phyloP scores from a whole-genome alignment of 2,888 invertebrate genomes.

The Thelaira solivaga region DNA sequence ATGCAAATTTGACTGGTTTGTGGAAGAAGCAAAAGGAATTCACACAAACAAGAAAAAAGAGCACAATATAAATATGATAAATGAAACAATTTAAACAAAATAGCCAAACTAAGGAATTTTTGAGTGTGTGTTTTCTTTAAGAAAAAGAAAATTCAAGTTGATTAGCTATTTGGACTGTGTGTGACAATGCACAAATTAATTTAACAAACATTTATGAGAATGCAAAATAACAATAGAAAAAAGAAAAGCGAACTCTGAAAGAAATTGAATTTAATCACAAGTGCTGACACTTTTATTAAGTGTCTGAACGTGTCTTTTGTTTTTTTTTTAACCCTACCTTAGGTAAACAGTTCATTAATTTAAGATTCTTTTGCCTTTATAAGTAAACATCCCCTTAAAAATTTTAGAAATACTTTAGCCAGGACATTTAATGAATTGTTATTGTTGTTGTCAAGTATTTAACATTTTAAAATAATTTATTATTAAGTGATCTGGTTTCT shows the following conservation, averaged over 20 bases:
- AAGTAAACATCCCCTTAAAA: slow-evolving; percentile 20
- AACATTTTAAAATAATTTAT: slow-evolving; percentile 73
- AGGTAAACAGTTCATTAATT: slow-evolving; percentile 55
- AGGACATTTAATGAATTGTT: slow-evolving; percentile 47
- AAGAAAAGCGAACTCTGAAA: too few relatives aligned
- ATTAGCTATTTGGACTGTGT: slow-evolving; percentile 15
- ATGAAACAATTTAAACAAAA: slow-evolving; percentile 50
- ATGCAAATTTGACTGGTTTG: slow-evolving; percentile 61
- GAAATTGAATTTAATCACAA: slow-evolving; percentile 19
- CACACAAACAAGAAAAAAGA: not conserved
- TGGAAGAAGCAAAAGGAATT: not conserved
- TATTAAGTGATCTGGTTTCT: slow-evolving; percentile 64
- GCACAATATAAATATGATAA: slow-evolving; percentile 58
- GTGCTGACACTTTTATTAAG: slow-evolving; percentile 59
- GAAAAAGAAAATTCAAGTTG: not conserved
- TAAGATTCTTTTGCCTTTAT: slow-evolving; percentile 12
- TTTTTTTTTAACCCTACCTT: not conserved
- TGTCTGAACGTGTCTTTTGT: slow-evolving; percentile 4
- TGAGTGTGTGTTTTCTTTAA: slow-evolving; percentile 25
- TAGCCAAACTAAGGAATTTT: slow-evolving; percentile 27
- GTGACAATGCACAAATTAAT: slow-evolving; percentile 59
- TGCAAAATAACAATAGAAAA: too few relatives aligned
- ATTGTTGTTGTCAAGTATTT: slow-evolving; percentile 55
- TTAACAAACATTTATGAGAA: slow-evolving; percentile 56
- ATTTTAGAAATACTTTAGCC: not conserved